phyloP scores from a whole-genome alignment of 2,888 invertebrate genomes.

The Drosophila algonquin region DNA sequence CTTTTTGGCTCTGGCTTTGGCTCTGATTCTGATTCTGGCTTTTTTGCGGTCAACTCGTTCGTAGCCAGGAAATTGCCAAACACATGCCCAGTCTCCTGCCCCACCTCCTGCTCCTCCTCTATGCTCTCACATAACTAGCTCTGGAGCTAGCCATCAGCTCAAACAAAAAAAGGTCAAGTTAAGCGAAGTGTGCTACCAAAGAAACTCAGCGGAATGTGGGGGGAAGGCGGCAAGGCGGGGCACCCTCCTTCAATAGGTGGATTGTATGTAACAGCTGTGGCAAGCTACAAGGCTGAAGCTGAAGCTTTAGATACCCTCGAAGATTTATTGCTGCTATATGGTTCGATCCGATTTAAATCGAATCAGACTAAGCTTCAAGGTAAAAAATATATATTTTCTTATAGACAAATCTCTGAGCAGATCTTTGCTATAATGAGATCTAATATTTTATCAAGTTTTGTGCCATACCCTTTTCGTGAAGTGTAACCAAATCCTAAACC shows the following conservation, averaged over 20 bases:
- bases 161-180: constrained; percentile 57
- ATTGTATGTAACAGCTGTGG: constrained; percentile 60
- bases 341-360: background rate
- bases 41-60: constrained; percentile 77
- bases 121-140: constrained; percentile 38
- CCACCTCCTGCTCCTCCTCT: background rate
- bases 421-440: too few species aligned
- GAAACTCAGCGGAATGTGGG: constrained; percentile 54
- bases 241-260: constrained; percentile 31
- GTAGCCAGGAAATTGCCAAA: constrained; percentile 73
- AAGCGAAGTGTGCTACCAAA: constrained; percentile 54
- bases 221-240: background rate
- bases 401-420: too few species aligned
- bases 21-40: constrained; percentile 44
- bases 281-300: constrained; percentile 6
- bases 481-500: constrained; percentile 51
- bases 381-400: background rate
- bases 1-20: constrained; percentile 50
- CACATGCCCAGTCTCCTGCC: constrained; percentile 56
- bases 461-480: background rate
- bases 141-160: constrained; percentile 43
- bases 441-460: too few species aligned
- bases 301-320: background rate
- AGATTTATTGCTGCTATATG: background rate
- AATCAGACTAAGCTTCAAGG: background rate